Evolutionary conservation across 2,888 invertebrate species (phyloP).

Genomic region (Phasia obesa): DNA sequence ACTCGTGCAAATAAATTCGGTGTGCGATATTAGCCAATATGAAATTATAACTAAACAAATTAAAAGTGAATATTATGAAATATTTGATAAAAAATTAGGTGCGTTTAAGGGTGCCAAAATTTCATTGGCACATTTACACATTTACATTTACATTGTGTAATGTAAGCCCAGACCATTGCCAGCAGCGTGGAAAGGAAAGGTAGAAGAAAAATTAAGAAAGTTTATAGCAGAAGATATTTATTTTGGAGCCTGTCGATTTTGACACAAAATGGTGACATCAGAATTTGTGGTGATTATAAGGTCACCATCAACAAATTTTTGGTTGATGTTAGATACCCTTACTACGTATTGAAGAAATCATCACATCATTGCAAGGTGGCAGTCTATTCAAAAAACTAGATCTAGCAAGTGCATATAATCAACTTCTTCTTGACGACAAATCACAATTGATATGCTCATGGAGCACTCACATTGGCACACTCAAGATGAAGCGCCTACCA

Average conservation of each 20-base stretch:
- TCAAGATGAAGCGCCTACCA: constrained; percentile 2
- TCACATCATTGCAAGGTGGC: constrained; percentile 14
- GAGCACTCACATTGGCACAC: constrained; percentile 6
- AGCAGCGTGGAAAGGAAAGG: constrained; percentile 43
- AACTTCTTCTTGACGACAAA: constrained; percentile 1
- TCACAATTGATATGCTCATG: constrained; percentile 3
- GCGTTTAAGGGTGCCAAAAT: neutral
- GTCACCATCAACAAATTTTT: constrained; percentile 17
- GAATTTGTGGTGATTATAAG: constrained; percentile 12
- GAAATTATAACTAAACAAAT: neutral
- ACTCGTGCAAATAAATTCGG: constrained; percentile 16
- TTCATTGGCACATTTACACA: too few species aligned
- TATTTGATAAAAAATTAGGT: neutral
- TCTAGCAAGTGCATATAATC: constrained; percentile 17
- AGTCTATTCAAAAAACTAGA: constrained; percentile 13
- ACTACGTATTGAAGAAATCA: constrained; percentile 26
- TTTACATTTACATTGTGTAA: too few species aligned
- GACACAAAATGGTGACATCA: neutral
- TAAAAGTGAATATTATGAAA: neutral
- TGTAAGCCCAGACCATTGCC: neutral
- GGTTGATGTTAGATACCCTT: constrained; percentile 31
- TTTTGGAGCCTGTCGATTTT: neutral
- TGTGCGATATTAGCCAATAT: neutral
- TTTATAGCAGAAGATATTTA: too few species aligned
- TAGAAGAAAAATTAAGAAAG: constrained; percentile 1